phyloP scores from a whole-genome alignment of 2,113 vertebrate genomes.

The Casuarius casuarius region DNA sequence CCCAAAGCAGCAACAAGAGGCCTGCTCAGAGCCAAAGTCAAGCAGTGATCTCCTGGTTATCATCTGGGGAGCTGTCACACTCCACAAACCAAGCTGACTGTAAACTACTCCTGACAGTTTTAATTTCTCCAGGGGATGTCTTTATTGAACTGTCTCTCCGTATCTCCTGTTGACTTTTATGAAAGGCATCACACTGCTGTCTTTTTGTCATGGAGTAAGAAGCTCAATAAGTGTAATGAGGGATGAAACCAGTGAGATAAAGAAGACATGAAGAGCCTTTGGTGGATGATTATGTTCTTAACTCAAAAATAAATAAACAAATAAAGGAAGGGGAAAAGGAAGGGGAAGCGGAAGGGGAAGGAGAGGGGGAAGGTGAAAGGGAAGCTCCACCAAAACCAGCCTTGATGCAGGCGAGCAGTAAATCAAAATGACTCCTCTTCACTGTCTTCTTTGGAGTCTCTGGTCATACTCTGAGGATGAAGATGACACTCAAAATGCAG shows the following conservation, averaged over 20 bases:
- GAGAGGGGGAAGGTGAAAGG: background rate
- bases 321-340: rapidly evolving
- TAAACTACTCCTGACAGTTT: constrained; percentile 56
- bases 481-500: background rate
- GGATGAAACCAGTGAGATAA: background rate
- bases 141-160: background rate
- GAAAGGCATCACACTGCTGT: background rate
- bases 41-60: rapidly evolving
- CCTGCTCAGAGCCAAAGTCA: background rate
- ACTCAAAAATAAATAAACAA: background rate
- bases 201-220: background rate
- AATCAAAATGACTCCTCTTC: background rate
- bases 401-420: background rate
- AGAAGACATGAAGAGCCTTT: background rate
- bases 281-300: background rate
- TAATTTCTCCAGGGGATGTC: constrained; percentile 28
- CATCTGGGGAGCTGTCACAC: background rate
- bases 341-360: background rate
- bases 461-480: background rate
- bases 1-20: background rate
- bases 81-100: background rate
- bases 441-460: background rate
- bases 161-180: background rate
- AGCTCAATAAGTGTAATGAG: background rate
- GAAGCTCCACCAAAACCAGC: rapidly evolving